Conservation (phyloP, 2,113 vertebrate species). For the Glareola pratincola region DNA sequence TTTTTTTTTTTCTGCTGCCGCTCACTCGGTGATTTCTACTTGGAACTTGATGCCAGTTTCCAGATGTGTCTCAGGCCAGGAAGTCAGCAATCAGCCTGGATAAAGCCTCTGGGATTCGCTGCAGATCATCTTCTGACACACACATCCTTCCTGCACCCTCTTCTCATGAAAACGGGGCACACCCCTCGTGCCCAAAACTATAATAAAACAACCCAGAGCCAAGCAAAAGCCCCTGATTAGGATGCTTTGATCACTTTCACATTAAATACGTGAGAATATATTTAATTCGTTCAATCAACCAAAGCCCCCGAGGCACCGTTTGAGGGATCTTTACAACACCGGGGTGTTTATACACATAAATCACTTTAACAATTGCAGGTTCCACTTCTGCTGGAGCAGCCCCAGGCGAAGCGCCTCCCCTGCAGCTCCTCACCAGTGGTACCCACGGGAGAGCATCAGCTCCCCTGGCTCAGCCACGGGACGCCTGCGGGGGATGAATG, state of each 20-base stretch:
- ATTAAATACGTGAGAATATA: neutral
- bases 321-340: neutral
- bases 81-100: conserved; percentile 80
- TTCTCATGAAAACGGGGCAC: conserved; percentile 39
- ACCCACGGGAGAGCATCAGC: neutral
- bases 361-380: neutral
- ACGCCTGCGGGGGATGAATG: neutral
- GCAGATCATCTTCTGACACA: conserved; percentile 40
- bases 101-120: conserved; percentile 55
- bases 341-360: neutral
- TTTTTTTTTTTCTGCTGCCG: neutral
- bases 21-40: neutral
- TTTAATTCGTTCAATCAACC: neutral
- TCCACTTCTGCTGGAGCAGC: neutral
- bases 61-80: conserved; percentile 67
- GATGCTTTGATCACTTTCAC: neutral
- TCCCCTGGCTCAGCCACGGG: fast-evolving
- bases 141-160: conserved; percentile 60
- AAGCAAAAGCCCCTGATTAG: neutral
- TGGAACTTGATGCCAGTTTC: conserved; percentile 51
- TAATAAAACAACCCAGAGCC: neutral
- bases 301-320: neutral
- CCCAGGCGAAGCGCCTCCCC: neutral
- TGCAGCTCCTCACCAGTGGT: neutral
- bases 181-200: conserved; percentile 12